Evolutionary conservation across 2,113 vertebrate species (phyloP).

Genomic region (Artemisiospiza belli): DNA sequence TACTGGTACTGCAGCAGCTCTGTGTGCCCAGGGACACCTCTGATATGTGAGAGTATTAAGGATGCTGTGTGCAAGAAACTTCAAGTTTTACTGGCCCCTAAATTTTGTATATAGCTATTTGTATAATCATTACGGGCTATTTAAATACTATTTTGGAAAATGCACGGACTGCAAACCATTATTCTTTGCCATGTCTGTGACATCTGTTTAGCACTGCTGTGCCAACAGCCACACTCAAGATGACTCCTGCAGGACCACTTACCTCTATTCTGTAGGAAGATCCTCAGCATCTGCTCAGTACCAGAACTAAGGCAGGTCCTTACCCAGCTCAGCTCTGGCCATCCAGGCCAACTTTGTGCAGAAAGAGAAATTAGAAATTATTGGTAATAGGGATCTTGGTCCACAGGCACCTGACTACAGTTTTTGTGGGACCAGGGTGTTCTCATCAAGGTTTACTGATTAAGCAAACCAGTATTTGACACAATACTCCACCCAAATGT

Average conservation of each 20-base stretch:
- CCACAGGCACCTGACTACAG: not conserved
- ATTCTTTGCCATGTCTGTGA: not conserved
- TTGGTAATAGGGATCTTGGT: not conserved
- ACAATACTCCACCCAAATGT: not conserved
- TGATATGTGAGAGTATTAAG: not conserved
- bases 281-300: not conserved
- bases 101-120: not conserved
- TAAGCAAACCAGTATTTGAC: not conserved
- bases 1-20: not conserved
- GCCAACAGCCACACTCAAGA: not conserved
- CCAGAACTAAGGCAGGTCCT: not conserved
- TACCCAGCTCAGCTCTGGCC: not conserved
- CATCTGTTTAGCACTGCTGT: not conserved
- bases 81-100: not conserved
- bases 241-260: not conserved
- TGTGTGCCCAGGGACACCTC: not conserved
- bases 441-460: not conserved
- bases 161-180: not conserved
- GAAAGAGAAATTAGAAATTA: not conserved
- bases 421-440: accelerated
- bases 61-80: not conserved
- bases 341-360: not conserved
- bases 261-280: not conserved
- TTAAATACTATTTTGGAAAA: not conserved
- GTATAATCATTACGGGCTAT: not conserved